Base-by-base conservation (phyloP, 2,113 vertebrate species). In the Larimichthys polyactis region DNA sequence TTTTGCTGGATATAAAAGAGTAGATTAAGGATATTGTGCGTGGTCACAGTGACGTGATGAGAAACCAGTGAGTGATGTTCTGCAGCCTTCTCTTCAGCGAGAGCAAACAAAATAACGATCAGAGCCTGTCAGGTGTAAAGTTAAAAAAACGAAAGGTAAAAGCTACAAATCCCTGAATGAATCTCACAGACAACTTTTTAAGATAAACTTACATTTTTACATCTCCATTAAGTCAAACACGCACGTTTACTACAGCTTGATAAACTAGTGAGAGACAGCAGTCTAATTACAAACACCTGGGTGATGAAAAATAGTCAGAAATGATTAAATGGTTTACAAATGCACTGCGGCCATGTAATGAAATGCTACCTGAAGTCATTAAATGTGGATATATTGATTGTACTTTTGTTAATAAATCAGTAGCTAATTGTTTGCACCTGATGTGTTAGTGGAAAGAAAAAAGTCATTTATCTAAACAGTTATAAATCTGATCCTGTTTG, bases 231-330 rank as follows among this genome's bases (percentile, higher is more conserved):
- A 62, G 4, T 55, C 24, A 77, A 84, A 66, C 60, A 9, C 3
- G 9, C 48, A 66, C 3, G 59, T 84, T 84, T 64, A 52, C 29
- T 15, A 4, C 65, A 71, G 58, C 27, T 62, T 75, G 60, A 78
- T 70, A 24, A 79, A 87, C 57, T 52, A 10, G 32, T 69, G 46
- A 27, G 55, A 65, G 36, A 79, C 64, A 57, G 27, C 11, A 43
- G 46, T 24, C 66, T 90, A 85, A 90, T 81, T 76, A 71, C n/a
- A 58, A 76, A 85, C 54, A 89, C 58, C 70, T 48, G 17, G 51
- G 36, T 77, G 43, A 60, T 78, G 55, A 66, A 73, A 89, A 78
- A 68, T 65, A 5, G 11, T 32, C 19, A 49, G 36, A 76, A 78
- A 63, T 73, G 14, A 84, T 81, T 83, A 27, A 83, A 72, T 58